Evolutionary conservation across 2,888 invertebrate species (phyloP).

Genomic region (Sarcophaga variegata): DNA sequence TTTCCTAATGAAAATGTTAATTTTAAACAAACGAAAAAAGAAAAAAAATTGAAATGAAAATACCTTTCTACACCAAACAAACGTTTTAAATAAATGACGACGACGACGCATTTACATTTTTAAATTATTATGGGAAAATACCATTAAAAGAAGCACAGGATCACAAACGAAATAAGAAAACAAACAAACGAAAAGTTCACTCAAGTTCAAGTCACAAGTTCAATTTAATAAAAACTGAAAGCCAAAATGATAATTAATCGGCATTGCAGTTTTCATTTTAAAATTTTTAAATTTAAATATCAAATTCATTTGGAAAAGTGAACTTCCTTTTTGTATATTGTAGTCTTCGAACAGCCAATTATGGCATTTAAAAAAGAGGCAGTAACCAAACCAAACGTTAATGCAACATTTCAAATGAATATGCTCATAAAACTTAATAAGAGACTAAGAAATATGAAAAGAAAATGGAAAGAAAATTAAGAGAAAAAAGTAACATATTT

Average conservation of each 20-base stretch:
- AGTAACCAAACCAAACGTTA: neutral
- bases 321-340: slow-evolving; percentile 46
- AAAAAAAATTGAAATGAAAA: slow-evolving; percentile 2
- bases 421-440: neutral
- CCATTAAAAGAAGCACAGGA: neutral
- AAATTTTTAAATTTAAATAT: slow-evolving; percentile 63
- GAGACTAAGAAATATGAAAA: neutral
- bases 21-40: neutral
- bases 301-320: slow-evolving; percentile 31
- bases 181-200: slow-evolving; percentile 38
- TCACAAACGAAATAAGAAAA: neutral
- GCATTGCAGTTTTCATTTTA: neutral
- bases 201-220: slow-evolving; percentile 64
- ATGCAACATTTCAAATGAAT: neutral
- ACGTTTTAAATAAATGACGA: slow-evolving; percentile 24
- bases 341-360: slow-evolving; percentile 25
- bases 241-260: slow-evolving; percentile 32
- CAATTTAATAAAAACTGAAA: slow-evolving; percentile 52
- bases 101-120: slow-evolving; percentile 33
- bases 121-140: slow-evolving; percentile 63
- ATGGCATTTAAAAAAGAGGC: slow-evolving; percentile 26
- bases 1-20: neutral
- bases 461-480: neutral
- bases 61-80: slow-evolving; percentile 15
- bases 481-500: slow-evolving; percentile 16